Base-by-base conservation (phyloP, 2,888 invertebrate species). In the Scotopteryx bipunctaria region DNA sequence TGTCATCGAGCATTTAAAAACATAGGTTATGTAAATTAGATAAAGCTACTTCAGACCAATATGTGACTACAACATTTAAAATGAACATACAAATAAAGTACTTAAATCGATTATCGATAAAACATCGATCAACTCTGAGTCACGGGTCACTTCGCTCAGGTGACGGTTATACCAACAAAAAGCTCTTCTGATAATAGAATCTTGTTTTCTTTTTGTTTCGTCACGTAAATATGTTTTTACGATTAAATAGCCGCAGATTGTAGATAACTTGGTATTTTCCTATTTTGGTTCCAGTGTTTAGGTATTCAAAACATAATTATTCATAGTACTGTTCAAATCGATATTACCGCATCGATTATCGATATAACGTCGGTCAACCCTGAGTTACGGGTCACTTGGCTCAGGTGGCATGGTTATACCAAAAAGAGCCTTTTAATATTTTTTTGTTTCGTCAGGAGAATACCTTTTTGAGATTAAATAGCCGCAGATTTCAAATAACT, bases 91-190 rank as follows among this genome's bases (percentile, higher is more conserved):
- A n/a, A n/a, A n/a, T n/a, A n/a, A n/a, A n/a, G n/a, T n/a, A n/a
- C n/a, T n/a, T n/a, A n/a, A n/a, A 31, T 25, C 16, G 5, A 31
- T 29, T 23, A 31, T 42, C 46, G 47, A 51, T 21, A 37, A 27
- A 37, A 15, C 5, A 42, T 25, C 23, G 48, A 36, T 42, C 50
- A 44, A 25, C 40, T 16, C 48, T 54, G 38, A 62, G 59, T 63
- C 61, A 63, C 64, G 65, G 79, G 75, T 75, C 77, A 76, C 56
- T 75, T 58, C 59, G 63, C 51, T 63, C 63, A 66, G 65, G 69
- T 67, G 66, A 58, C 67, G 66, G 63, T 56, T 63, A 67, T 70
- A 61, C 55, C 61, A 67, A 64, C 64, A 54, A 44, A 49, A 58
- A 60, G 66, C 69, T 60, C 70, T 68, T 60, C 27, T 46, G 15